Evolutionary conservation across 1,140 invertebrate genomes (phyloP), one percentile per base, ranked within the genome.

Genomic region (Streblospio benedicti): DNA sequence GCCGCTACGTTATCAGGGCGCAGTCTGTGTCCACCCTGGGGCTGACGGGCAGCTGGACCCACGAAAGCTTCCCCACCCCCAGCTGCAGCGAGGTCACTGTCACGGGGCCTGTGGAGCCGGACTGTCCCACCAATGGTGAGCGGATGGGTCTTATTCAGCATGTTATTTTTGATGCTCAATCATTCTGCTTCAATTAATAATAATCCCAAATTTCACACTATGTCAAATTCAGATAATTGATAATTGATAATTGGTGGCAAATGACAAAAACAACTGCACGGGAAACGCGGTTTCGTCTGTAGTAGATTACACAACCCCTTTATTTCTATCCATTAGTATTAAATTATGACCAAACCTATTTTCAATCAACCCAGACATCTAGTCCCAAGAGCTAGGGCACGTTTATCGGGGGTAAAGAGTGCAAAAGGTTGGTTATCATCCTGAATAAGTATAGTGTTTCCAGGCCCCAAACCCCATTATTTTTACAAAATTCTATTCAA

Each of bases 101-200:
- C 5, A 30, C 57, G 18, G 62, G 62, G 16, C 43, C 51, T 33
- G 38, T 57, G 14, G 20, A 18, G 20, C 62, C 62, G 1, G 62
- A 64, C 30, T 64, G 62, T 54, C 62, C 62, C 5, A 64, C 51
- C 4, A 64, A 43, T 33, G 30, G 62, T 64, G 33, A 64, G 62
- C 6, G 33, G 18, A 16, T 35, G 20, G 20, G 20, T 31, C 53
- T 12, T 9, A n/a, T n/a, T n/a, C n/a, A n/a, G n/a, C n/a, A n/a
- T n/a, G n/a, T n/a, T n/a, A n/a, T 9, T 16, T 12, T 49, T 49
- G 12, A 49, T 9, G 14, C 23, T 23, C 14, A 49, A 16, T 12
- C 12, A 18, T 41, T 41, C 12, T 41, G 27, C 27, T 45, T 23
- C 27, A 23, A 45, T 45, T 45, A 45, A 23, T 45, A 45, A 23